phyloP scores from a whole-genome alignment of 2,888 invertebrate species.

The Criorhina ranunculi region DNA sequence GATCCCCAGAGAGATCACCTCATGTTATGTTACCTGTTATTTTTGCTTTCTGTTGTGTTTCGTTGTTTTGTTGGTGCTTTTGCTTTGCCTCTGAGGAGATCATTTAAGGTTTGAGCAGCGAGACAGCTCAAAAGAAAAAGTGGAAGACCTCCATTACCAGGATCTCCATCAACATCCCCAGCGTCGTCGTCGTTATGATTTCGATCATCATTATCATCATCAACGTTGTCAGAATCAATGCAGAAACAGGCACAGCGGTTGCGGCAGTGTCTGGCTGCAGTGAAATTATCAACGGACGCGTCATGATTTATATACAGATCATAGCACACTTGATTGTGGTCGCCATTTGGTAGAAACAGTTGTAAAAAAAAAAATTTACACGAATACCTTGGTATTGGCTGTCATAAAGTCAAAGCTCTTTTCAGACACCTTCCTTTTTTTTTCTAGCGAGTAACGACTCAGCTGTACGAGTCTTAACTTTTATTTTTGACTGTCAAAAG shows the following conservation, averaged over 20 bases:
- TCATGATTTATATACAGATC: slow-evolving; percentile 61
- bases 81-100: slow-evolving; percentile 29
- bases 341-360: slow-evolving; percentile 26
- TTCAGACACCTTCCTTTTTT: slow-evolving; percentile 2
- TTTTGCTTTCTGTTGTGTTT: slow-evolving; percentile 39
- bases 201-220: slow-evolving; percentile 42
- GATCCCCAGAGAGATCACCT: slow-evolving; percentile 68
- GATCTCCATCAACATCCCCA: slow-evolving; percentile 42
- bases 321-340: slow-evolving; percentile 44
- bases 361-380: slow-evolving; percentile 44
- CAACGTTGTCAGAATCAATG: slow-evolving; percentile 38
- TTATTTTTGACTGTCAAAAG: slow-evolving; percentile 45
- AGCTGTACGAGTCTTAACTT: slow-evolving; percentile 52
- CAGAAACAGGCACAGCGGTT: neutral
- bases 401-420: slow-evolving; percentile 49
- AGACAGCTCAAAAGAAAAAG: slow-evolving; percentile 60
- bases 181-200: slow-evolving; percentile 29
- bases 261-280: slow-evolving; percentile 21
- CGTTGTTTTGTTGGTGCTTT: slow-evolving; percentile 7
- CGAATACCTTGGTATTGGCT: slow-evolving; percentile 43
- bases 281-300: slow-evolving; percentile 55
- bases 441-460: slow-evolving; percentile 7
- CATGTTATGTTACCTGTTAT: slow-evolving; percentile 67
- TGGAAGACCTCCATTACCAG: slow-evolving; percentile 46
- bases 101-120: slow-evolving; percentile 58